Conservation (phyloP, 2,888 invertebrate species). For the Mythimna vitellina region DNA sequence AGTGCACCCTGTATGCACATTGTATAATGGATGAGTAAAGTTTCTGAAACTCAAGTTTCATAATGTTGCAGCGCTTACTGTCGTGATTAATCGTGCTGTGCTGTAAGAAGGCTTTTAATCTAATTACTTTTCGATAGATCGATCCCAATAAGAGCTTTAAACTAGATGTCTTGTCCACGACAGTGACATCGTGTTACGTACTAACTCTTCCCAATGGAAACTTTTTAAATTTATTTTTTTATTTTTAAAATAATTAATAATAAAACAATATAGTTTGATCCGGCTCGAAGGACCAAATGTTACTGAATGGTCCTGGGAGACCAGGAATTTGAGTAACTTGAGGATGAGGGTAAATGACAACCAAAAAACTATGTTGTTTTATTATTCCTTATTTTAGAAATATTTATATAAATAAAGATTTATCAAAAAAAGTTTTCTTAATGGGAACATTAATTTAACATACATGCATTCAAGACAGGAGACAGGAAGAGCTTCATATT, state of each 20-base stretch:
- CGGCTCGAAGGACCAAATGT: no score
- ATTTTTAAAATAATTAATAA: no score
- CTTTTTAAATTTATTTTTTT: no score
- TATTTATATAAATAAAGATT: no score
- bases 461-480: neutral
- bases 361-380: no score
- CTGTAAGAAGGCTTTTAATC: slow-evolving; percentile 61
- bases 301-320: no score
- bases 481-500: neutral
- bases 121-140: slow-evolving; percentile 51
- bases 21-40: neutral
- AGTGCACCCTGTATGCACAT: neutral
- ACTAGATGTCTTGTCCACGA: slow-evolving; percentile 37
- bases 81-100: slow-evolving; percentile 54
- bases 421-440: no score
- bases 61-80: slow-evolving; percentile 29
- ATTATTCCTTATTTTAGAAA: no score
- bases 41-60: slow-evolving; percentile 14
- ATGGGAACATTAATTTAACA: neutral
- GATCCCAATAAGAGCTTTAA: slow-evolving; percentile 71
- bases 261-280: no score
- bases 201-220: neutral
- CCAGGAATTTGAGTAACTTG: no score
- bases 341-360: no score
- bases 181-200: neutral